Conservation (phyloP, 2,113 vertebrate species). For the Narcine bancroftii region DNA sequence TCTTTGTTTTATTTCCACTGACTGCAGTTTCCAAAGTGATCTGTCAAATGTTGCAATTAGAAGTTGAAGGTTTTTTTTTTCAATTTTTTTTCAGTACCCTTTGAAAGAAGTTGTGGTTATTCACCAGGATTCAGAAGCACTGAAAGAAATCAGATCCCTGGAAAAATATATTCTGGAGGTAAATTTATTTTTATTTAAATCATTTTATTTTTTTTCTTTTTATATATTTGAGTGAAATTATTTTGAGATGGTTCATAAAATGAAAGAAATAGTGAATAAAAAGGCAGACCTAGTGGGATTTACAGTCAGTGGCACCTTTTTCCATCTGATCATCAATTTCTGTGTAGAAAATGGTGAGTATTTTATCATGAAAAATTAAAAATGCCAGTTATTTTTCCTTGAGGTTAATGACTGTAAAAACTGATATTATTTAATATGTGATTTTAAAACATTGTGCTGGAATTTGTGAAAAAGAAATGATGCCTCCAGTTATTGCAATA, state of each 20-base stretch:
- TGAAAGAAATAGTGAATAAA: not conserved
- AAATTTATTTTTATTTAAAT: conserved; percentile 45
- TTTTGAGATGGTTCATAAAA: not conserved
- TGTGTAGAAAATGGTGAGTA: not conserved
- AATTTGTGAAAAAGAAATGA: not conserved
- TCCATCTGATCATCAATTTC: not conserved
- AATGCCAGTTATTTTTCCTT: not conserved
- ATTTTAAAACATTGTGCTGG: not conserved
- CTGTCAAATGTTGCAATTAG: not conserved
- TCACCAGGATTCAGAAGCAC: conserved; percentile 80
- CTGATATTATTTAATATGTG: not conserved
- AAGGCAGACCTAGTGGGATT: not conserved
- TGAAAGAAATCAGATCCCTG: conserved; percentile 75
- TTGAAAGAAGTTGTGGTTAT: conserved; percentile 93
- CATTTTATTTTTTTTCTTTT: not conserved
- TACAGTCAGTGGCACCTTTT: not conserved
- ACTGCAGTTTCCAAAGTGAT: not conserved
- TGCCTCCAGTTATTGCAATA: too few relatives aligned
- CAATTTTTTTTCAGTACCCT: conserved; percentile 69
- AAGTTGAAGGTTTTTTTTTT: not conserved
- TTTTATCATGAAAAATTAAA: not conserved
- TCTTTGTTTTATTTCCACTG: not conserved
- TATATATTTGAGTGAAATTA: not conserved
- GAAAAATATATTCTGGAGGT: conserved; percentile 94
- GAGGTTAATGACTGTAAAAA: not conserved